Percentiles rank a stretch among this genome's conserved stretches.
Conservation (phyloP, 1,140 invertebrate genomes). For the Pseudomyrmex dendroicus region DNA sequence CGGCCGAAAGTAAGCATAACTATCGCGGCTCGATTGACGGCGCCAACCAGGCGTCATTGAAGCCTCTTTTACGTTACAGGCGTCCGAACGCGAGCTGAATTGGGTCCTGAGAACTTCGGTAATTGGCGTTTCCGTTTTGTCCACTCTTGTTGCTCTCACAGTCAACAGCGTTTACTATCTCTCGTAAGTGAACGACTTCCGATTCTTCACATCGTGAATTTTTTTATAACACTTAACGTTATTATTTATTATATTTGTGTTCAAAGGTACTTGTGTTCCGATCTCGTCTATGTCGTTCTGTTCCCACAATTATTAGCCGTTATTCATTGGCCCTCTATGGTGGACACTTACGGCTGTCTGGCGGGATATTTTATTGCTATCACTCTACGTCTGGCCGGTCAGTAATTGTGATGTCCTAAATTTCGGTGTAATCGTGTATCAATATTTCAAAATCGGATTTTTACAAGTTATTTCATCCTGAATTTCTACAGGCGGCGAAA, state of each 20-base stretch:
- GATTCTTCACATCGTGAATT: not conserved
- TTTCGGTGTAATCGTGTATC: not conserved
- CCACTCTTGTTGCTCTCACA: slow-evolving; percentile 90
- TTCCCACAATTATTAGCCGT: slow-evolving; percentile 93
- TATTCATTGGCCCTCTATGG: slow-evolving; percentile 89
- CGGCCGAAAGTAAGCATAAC: slow-evolving; percentile 87
- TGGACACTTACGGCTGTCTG: slow-evolving; percentile 93
- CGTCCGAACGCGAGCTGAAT: slow-evolving; percentile 90
- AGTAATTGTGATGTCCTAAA: slow-evolving; percentile 33
- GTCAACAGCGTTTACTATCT: slow-evolving; percentile 92
- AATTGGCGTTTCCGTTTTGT: slow-evolving; percentile 89
- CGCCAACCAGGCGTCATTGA: not conserved
- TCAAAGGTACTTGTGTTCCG: slow-evolving; percentile 89
- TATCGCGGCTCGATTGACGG: not conserved
- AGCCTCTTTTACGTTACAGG: slow-evolving; percentile 83
- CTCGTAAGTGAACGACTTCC: slow-evolving; percentile 86
- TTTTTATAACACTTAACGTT: not conserved
- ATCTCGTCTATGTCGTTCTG: slow-evolving; percentile 92
- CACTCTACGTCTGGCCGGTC: slow-evolving; percentile 88
- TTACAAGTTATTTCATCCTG: not conserved
- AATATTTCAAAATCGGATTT: slow-evolving; percentile 35
- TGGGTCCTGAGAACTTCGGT: slow-evolving; percentile 91
- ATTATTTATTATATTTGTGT: not conserved
- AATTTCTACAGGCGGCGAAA: slow-evolving; percentile 86
- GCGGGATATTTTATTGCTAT: slow-evolving; percentile 88